Evolutionary conservation across 2,113 vertebrate genomes (phyloP), one percentile per base, ranked within the genome.

Genomic region (Ariopsis seemanni): DNA sequence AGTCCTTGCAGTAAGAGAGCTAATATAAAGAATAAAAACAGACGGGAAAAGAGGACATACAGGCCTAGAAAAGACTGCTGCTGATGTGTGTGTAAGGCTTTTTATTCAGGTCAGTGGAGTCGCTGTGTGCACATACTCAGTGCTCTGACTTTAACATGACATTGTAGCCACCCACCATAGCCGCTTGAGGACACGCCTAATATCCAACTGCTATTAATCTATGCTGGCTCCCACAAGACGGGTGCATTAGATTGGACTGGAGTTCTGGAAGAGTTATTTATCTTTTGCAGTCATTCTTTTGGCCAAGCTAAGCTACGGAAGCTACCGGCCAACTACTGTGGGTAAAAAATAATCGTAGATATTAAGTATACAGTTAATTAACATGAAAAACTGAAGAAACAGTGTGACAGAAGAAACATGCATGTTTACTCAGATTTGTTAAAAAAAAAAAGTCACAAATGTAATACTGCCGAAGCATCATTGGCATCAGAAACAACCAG

Each of bases 171-270:
- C 81, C 55, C 34, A 75, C 79, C 67, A 85, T 62, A 72, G 34
- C 63, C 84, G 72, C 84, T 88, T 86, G 87, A 81, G 86, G 86
- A 82, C 27, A 11, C 84, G 67, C 62, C 87, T 87, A 89, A 89
- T 89, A 90, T 89, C 84, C 86, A 69, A 62, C 62, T 30, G 72
- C 88, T 90, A 89, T 92, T 94, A 93, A 95, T 95, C 91, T 92
- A 90, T 94, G 93, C 90, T 92, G 89, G 84, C 71, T 84, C 94
- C 92, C 93, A 91, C 87, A 92, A 91, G 92, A 92, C 88, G 90
- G 86, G 82, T 89, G 88, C 94, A 93, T 94, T 89, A 94, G 94
- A 94, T 94, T 94, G 90, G 92, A 94, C 93, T 93, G 92, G 90
- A 91, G 92, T 92, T 91, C 89, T 86, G 88, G 85, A 88, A 87